These are phyloP conservation scores for Muschampia plurimacula DNA, from an alignment of 2,888 invertebrate species.

Conservation along the genomic window DNA sequence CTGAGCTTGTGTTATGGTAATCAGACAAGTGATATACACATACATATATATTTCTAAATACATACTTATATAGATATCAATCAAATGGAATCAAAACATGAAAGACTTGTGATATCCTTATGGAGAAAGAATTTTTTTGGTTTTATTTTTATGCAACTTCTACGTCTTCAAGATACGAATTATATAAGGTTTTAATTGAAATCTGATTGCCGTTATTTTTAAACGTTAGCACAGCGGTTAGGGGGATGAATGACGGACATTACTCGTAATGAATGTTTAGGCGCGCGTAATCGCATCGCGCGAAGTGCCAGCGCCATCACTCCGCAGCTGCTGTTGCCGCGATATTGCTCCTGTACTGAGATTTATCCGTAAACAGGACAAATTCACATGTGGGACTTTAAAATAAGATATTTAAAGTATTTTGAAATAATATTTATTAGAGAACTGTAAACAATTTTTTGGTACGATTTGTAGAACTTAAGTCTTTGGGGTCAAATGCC, in stretches of 20 bases:
- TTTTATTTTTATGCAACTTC: neutral
- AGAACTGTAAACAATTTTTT: no score
- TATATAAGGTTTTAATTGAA: conserved; percentile 23
- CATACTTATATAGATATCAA: neutral
- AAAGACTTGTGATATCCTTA: no score
- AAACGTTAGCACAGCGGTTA: conserved; percentile 69
- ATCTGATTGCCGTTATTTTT: conserved; percentile 36
- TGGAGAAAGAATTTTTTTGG: neutral
- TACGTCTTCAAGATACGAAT: no score
- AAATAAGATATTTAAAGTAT: neutral
- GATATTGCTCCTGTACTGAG: conserved; percentile 68
- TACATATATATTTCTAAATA: no score
- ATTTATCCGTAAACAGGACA: conserved; percentile 3
- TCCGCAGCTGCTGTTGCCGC: conserved; percentile 81
- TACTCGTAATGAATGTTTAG: conserved; percentile 86
- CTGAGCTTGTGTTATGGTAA: no score
- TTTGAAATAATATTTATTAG: no score
- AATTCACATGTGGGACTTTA: neutral
- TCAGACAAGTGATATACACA: no score
- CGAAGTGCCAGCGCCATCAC: conserved; percentile 85
- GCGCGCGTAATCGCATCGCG: conserved; percentile 84
- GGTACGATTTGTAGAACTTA: no score
- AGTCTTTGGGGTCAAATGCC: no score
- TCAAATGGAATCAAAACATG: neutral
- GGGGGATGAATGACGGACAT: conserved; percentile 85